Evolutionary conservation across 1,140 invertebrate genomes (phyloP).

Genomic region (Drosophila nasuta): DNA sequence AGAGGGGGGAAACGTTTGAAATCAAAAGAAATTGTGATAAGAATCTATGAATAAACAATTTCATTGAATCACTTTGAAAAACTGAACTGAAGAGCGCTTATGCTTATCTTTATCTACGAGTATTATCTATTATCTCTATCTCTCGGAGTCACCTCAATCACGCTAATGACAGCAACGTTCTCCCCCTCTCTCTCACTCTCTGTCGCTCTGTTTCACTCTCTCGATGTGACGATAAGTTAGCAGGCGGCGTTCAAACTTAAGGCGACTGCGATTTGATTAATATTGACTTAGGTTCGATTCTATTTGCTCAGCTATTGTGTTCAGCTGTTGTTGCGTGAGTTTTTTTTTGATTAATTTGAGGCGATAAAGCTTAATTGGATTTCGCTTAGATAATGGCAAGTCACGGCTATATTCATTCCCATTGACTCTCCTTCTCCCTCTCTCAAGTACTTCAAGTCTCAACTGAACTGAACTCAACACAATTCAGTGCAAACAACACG

Average conservation of each 20-base stretch:
- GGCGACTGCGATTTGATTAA: constrained; percentile 76
- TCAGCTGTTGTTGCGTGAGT: constrained; percentile 58
- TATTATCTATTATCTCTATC: constrained; percentile 24
- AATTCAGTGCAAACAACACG: constrained; percentile 23
- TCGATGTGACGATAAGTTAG: constrained; percentile 62
- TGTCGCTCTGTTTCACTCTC: neutral
- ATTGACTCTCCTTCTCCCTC: neutral
- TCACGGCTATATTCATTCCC: constrained; percentile 47
- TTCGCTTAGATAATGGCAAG: constrained; percentile 73
- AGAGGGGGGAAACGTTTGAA: constrained; percentile 11
- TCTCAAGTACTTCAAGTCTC: neutral
- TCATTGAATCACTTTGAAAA: constrained; percentile 33
- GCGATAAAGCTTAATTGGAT: constrained; percentile 82
- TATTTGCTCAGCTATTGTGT: constrained; percentile 77
- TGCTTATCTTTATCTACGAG: constrained; percentile 26
- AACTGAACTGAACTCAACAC: neutral
- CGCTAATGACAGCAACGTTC: constrained; percentile 1
- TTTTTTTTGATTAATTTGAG: constrained; percentile 73
- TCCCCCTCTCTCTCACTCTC: neutral
- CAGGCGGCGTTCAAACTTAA: constrained; percentile 31
- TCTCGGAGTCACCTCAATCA: constrained; percentile 19
- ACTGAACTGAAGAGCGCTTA: constrained; percentile 39
- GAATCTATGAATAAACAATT: constrained; percentile 41
- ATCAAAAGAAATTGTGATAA: constrained; percentile 39
- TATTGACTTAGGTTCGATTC: constrained; percentile 75